A percentile compares a stretch with the other conserved stretches of the same genome.
Conservation (phyloP, 2,888 invertebrate species). For the Meiosimyza platycephala region DNA sequence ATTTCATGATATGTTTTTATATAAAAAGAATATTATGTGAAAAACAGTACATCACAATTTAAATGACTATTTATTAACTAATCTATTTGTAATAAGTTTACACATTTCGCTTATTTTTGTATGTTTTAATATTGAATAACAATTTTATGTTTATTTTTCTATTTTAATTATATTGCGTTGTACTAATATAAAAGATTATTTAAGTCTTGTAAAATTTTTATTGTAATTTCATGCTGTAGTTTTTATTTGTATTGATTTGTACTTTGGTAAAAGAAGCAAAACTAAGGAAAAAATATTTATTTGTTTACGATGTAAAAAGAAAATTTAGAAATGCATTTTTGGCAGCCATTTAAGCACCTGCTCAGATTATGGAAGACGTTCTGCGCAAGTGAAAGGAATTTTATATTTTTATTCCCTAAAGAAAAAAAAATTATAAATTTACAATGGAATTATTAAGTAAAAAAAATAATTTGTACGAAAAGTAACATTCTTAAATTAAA, state of each 20-base stretch:
- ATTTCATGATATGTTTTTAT: no score
- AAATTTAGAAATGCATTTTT: slow-evolving; percentile 50
- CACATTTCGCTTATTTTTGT: slow-evolving; percentile 34
- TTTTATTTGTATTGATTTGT: slow-evolving; percentile 32
- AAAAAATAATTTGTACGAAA: slow-evolving; percentile 42
- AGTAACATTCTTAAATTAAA: slow-evolving; percentile 35
- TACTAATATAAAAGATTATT: slow-evolving; percentile 29
- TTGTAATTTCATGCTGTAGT: slow-evolving; percentile 33
- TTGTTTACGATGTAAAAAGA: slow-evolving; percentile 35
- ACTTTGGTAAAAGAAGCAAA: slow-evolving; percentile 25
- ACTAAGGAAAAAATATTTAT: slow-evolving; percentile 29
- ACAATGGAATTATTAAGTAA: slow-evolving; percentile 43
- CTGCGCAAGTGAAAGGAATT: slow-evolving; percentile 57
- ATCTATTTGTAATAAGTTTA: slow-evolving; percentile 29
- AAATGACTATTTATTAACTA: slow-evolving; percentile 20
- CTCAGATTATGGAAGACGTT: slow-evolving; percentile 31
- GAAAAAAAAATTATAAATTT: slow-evolving; percentile 51
- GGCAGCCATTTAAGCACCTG: slow-evolving; percentile 59
- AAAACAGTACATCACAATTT: slow-evolving; percentile 29
- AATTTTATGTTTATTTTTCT: slow-evolving; percentile 18
- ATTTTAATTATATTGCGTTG: slow-evolving; percentile 29
- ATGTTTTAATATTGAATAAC: not conserved
- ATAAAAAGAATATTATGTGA: no score
- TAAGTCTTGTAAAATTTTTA: slow-evolving; percentile 39
- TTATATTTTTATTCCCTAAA: slow-evolving; percentile 65